Base-by-base conservation (phyloP, 2,113 vertebrate genomes). In the Thymallus thymallus region DNA sequence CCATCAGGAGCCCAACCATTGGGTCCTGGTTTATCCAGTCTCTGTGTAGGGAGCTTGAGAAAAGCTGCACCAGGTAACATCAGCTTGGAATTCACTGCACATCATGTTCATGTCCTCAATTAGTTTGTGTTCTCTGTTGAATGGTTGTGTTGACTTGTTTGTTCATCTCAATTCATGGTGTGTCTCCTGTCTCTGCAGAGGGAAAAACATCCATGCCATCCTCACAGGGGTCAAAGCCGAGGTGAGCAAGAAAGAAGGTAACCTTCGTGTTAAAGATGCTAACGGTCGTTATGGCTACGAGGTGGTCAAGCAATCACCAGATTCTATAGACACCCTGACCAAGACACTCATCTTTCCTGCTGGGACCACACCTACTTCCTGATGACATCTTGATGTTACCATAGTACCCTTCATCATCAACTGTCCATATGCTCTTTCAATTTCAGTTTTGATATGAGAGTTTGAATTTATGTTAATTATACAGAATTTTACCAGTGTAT, bases 1-100 rank as follows among this genome's bases (percentile, higher is more conserved):
- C 86, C 3, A 93, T 90, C 62, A 84, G 94, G 77, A 13, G 3
- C 26, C 4, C 0, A 0, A 0, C 0, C 1, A 71, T 1, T 0
- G 95, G 95, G 65, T 93, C 92, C 24, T 60, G 93, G 84, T 96
- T 94, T 78, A 88, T 96, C 80, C 94, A 96, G 1, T 82, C 89
- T 75, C 91, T 96, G 30, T 96, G 95, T 78, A 5, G 6, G 0
- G 90, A 92, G 76, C 85, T 96, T 73, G 0, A 2, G 20, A 3
- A 0, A 1, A 79, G 81, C 55, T 87, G 81, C 73, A 88, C 48
- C 69, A 80, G 0, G 58, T 85, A 65, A 94, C 91, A 87, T 20
- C 51, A 16, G 16, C 12, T 55, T 88, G 41, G 4, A 45, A 6
- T 5, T 45, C 51, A 55, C 9, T 13, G 51, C 51, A 55, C 6